Conservation (phyloP, 2,888 invertebrate species). For the Chrysopilus asiliformis region DNA sequence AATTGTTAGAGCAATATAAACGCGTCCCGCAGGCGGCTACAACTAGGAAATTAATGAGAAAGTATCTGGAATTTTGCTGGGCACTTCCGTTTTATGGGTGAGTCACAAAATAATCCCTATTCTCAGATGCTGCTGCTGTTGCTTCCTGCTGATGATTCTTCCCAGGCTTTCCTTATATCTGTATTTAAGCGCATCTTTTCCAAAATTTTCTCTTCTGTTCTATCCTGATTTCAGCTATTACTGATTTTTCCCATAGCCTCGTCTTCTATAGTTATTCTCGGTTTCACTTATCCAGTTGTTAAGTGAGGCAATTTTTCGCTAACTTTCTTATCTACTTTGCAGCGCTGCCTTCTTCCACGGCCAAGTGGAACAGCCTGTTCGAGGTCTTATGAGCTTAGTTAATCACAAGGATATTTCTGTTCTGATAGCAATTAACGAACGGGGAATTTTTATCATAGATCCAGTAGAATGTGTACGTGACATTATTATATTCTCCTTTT, state of each 20-base stretch:
- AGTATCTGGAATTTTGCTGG: constrained; percentile 85
- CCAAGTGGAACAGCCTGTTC: constrained; percentile 83
- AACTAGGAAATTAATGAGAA: constrained; percentile 68
- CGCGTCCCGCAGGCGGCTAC: constrained; percentile 70
- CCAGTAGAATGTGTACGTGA: constrained; percentile 65
- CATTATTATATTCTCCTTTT: background rate
- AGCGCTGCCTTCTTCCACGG: constrained; percentile 91
- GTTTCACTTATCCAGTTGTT: constrained; percentile 13
- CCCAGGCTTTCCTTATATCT: background rate
- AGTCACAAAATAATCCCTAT: constrained; percentile 21
- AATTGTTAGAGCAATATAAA: constrained; percentile 75
- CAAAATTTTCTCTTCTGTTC: too few relatives aligned
- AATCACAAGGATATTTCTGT: constrained; percentile 81
- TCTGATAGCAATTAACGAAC: constrained; percentile 73
- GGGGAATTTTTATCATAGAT: constrained; percentile 75
- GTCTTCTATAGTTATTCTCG: too few relatives aligned
- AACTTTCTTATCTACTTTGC: constrained; percentile 14
- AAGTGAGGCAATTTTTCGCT: background rate
- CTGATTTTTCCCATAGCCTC: too few relatives aligned
- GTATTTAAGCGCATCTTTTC: too few relatives aligned
- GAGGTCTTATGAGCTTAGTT: constrained; percentile 70
- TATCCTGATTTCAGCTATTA: too few relatives aligned
- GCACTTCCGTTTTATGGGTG: constrained; percentile 83
- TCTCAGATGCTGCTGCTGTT: too few relatives aligned
- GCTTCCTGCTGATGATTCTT: too few relatives aligned